Evolutionary conservation across 2,888 invertebrate genomes (phyloP), one percentile per base, ranked within the genome.

Genomic region (Ectropis crepuscularia): DNA sequence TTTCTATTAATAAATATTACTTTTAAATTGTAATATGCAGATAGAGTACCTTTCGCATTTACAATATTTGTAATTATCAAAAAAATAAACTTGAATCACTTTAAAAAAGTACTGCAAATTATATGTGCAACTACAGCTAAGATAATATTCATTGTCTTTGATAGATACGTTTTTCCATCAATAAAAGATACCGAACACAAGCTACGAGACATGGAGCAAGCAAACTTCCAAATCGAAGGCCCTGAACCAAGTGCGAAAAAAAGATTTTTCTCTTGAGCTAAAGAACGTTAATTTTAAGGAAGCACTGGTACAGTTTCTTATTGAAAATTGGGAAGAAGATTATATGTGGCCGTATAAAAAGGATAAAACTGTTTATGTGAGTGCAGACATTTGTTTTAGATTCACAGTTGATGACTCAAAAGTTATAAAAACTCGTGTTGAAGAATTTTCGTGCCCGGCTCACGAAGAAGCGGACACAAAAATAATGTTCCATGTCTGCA

Each of bases 291-390:
- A 41, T 41, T 41, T 41, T 41, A 41, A 41, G 41, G 41, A 41
- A 41, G 48, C 41, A 41, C 41, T 41, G 41, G 41, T 41, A 41
- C 41, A 41, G 41, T 41, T 41, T 46, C n/a, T 46, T 46, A 46
- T 46, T 46, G n/a, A 46, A 37, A 38, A 10, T n/a, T 51, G n/a
- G 10, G 41, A 41, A 41, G 41, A 41, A 41, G 41, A 41, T 41
- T 41, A 4, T 41, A 41, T 41, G 41, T 41, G 41, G 41, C 41
- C 41, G 41, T 41, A 41, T 5, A 41, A 4, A 9, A 41, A 41
- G 1, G 41, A 41, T 41, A 41, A 41, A 41, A 41, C 41, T 41
- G 5, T 41, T 41, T 41, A 41, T 41, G 41, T 41, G 10, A 41
- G 41, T 41, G 41, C 41, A 41, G 41, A 41, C 41, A 10, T 5